These are phyloP conservation scores for Agelastica alni DNA, from an alignment of 2,888 invertebrate species.

Conservation along the genomic window DNA sequence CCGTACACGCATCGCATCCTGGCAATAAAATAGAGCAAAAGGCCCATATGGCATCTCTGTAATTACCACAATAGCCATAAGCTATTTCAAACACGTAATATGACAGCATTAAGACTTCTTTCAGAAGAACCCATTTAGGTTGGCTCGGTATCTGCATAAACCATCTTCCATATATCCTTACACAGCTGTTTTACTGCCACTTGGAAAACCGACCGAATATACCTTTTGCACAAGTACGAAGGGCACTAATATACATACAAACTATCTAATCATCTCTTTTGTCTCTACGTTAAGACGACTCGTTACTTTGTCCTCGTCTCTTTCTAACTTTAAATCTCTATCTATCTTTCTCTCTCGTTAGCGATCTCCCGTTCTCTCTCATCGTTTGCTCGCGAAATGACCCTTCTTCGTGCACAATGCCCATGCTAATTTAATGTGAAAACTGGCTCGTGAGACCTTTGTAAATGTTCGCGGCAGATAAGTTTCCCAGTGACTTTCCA, in stretches of 20 bases:
- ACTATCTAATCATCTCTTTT: constrained; percentile 55
- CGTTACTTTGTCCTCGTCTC: constrained; percentile 21
- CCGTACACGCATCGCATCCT: constrained; percentile 6
- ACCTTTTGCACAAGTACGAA: constrained; percentile 18
- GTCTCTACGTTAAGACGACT: constrained; percentile 46
- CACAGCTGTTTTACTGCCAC: constrained; percentile 51
- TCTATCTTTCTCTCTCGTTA: constrained; percentile 10
- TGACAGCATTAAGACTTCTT: constrained; percentile 58
- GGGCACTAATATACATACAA: constrained; percentile 51
- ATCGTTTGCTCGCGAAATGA: constrained; percentile 28
- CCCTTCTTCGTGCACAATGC: constrained; percentile 42
- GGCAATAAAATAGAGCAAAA: constrained; percentile 29
- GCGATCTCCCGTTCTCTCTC: constrained; percentile 25
- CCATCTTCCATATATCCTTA: constrained; percentile 52
- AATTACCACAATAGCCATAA: constrained; percentile 57
- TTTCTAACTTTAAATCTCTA: too few species aligned
- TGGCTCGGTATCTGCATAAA: constrained; percentile 54
- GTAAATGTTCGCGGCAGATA: constrained; percentile 2
- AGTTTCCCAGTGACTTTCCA: neutral
- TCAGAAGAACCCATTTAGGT: constrained; percentile 53
- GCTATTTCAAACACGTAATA: constrained; percentile 58
- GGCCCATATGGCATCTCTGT: constrained; percentile 55
- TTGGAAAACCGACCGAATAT: constrained; percentile 45
- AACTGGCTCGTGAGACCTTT: constrained; percentile 36
- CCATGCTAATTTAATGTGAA: constrained; percentile 44